These are phyloP conservation scores for Bufotes viridis DNA, from an alignment of 2,797 vertebrate species.

Conservation along the genomic window DNA sequence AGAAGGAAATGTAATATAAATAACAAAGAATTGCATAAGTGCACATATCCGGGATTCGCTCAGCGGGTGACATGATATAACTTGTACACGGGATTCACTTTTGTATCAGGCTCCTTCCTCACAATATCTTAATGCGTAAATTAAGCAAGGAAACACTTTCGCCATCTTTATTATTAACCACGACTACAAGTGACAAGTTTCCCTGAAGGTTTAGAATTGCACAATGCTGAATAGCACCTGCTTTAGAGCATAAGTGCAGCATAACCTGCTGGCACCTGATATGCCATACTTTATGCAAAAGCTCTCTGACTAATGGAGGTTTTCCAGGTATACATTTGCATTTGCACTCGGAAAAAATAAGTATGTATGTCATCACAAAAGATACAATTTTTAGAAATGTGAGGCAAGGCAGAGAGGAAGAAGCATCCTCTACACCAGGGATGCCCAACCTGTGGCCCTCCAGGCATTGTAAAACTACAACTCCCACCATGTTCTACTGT, in stretches of 20 bases:
- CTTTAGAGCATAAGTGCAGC: neutral
- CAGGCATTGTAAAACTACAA: no score
- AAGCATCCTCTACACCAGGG: neutral
- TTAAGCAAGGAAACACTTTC: conserved; percentile 16
- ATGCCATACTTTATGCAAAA: neutral
- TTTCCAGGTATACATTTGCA: neutral
- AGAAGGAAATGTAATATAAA: neutral
- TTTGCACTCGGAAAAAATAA: neutral
- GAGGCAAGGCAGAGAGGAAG: neutral
- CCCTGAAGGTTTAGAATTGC: conserved; percentile 22
- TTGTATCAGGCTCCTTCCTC: neutral
- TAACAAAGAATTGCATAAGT: neutral
- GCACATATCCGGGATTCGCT: conserved; percentile 1
- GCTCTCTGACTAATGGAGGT: neutral
- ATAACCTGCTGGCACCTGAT: neutral
- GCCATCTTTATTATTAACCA: neutral
- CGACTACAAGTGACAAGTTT: neutral
- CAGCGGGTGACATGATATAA: conserved; percentile 19
- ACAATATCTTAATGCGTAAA: neutral
- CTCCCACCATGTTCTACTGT: no score
- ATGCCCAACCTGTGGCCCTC: neutral
- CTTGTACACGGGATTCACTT: neutral
- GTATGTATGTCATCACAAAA: neutral
- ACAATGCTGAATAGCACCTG: conserved; percentile 22
- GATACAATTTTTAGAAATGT: no score